Percentiles rank a stretch among this genome's conserved stretches.
Conservation (phyloP, 2,888 invertebrate genomes). For the Caenorhabditis parvicauda region DNA sequence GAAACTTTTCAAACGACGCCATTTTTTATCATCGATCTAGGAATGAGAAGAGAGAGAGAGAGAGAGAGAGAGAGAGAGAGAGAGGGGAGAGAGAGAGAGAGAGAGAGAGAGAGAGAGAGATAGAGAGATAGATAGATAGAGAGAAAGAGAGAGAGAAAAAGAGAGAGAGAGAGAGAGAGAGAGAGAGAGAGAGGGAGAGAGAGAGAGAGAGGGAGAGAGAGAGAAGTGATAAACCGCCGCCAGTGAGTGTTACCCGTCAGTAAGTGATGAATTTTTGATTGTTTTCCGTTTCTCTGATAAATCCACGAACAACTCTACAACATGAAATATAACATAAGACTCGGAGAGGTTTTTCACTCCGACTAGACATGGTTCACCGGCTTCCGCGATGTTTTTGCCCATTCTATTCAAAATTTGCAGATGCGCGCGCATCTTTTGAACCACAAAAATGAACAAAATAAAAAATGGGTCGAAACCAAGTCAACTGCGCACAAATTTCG, state of each 20-base stretch:
- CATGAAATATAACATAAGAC: too few relatives aligned
- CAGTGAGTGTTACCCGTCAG: constrained; percentile 6
- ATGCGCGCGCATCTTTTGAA: too few relatives aligned
- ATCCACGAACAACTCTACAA: too few relatives aligned
- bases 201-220: constrained; percentile 5
- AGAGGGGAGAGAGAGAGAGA: not conserved
- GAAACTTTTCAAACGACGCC: too few relatives aligned
- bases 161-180: constrained; percentile 7
- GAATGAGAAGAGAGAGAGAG: constrained; percentile 8
- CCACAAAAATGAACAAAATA: too few relatives aligned
- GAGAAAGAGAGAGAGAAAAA: constrained; percentile 5
- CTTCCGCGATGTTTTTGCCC: too few relatives aligned
- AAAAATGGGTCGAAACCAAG: too few relatives aligned
- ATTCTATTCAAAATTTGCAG: too few relatives aligned
- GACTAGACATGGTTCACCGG: too few relatives aligned
- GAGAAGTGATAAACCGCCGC: constrained; percentile 6
- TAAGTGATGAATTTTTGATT: constrained; percentile 4
- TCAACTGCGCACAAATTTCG: too few relatives aligned
- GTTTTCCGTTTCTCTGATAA: not conserved
- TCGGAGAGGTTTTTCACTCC: too few relatives aligned
- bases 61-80: constrained; percentile 4
- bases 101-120: constrained; percentile 4
- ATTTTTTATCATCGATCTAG: constrained; percentile 2
- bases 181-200: not conserved
- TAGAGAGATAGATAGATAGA: not conserved